Percentiles rank a stretch among this genome's conserved stretches.
Conservation (phyloP, 2,888 invertebrate species). For the Ditula angustiorana region DNA sequence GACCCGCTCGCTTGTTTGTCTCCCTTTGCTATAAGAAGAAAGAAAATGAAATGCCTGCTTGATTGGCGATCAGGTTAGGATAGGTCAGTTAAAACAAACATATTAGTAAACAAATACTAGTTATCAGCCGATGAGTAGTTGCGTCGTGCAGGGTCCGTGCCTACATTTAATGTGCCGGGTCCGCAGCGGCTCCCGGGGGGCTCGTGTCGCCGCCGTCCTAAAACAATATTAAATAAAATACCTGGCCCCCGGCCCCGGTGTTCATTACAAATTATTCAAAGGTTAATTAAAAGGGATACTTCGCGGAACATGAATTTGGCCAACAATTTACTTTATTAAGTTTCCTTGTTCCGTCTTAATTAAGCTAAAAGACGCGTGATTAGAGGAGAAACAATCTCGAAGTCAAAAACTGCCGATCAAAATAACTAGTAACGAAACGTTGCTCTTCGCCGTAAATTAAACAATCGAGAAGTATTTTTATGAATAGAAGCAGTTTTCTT, state of each 20-base stretch:
- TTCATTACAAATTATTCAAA: constrained; percentile 39
- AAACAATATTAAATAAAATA: constrained; percentile 24
- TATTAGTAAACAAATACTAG: too few species aligned
- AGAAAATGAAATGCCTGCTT: too few species aligned
- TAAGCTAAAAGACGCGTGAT: constrained; percentile 29
- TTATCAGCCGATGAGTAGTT: too few species aligned
- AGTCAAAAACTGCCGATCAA: background rate
- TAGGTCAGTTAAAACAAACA: too few species aligned
- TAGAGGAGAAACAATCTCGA: constrained; percentile 18
- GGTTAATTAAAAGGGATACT: constrained; percentile 38
- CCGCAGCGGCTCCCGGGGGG: too few species aligned
- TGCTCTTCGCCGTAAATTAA: background rate
- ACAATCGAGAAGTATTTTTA: too few species aligned
- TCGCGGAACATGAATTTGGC: constrained; percentile 24
- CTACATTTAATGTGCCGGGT: too few species aligned
- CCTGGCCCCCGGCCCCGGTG: constrained; percentile 14
- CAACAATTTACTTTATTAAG: constrained; percentile 36
- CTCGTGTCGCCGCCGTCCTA: constrained; percentile 1
- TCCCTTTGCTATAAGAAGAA: too few species aligned
- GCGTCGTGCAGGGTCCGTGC: too few species aligned
- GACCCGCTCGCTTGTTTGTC: too few species aligned
- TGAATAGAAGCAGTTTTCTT: too few species aligned
- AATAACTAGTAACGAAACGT: background rate
- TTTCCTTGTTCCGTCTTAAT: constrained; percentile 23
- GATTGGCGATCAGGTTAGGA: too few species aligned